Evolutionary conservation across 2,888 invertebrate species (phyloP).

Genomic region (Caenorhabditis zanzibari): DNA sequence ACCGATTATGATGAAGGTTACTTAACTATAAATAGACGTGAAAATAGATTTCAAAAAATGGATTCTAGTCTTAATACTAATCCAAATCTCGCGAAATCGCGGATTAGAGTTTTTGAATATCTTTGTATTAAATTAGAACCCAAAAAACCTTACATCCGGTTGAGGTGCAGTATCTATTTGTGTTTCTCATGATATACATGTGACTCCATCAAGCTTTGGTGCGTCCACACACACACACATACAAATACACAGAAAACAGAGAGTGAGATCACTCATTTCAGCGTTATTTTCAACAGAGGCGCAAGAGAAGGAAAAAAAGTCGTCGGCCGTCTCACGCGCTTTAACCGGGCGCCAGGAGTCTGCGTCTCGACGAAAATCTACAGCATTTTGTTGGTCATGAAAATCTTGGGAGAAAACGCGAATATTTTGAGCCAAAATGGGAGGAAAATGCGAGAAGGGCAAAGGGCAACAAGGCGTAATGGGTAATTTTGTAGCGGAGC

Average conservation of each 20-base stretch:
- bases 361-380: constrained; percentile 18
- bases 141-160: constrained; percentile 24
- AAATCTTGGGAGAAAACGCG: constrained; percentile 15
- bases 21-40: too few species aligned
- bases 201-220: constrained; percentile 59
- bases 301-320: constrained; percentile 18
- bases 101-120: neutral
- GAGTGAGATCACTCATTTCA: constrained; percentile 35
- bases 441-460: neutral
- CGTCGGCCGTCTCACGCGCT: constrained; percentile 47
- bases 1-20: constrained; percentile 9
- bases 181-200: constrained; percentile 60
- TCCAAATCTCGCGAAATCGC: too few species aligned
- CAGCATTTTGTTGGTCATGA: constrained; percentile 4
- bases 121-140: neutral
- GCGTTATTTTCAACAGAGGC: constrained; percentile 42
- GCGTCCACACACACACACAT: constrained; percentile 26
- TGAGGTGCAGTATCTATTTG: constrained; percentile 40
- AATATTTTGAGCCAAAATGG: neutral
- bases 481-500: neutral
- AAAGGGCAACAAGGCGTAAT: neutral
- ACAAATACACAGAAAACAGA: constrained; percentile 23
- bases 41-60: too few species aligned
- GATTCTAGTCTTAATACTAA: too few species aligned
- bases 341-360: constrained; percentile 23